A percentile compares a stretch with the other conserved stretches of the same genome.
Conservation (phyloP, 2,797 vertebrate genomes). For the Orestias chungarensis region DNA sequence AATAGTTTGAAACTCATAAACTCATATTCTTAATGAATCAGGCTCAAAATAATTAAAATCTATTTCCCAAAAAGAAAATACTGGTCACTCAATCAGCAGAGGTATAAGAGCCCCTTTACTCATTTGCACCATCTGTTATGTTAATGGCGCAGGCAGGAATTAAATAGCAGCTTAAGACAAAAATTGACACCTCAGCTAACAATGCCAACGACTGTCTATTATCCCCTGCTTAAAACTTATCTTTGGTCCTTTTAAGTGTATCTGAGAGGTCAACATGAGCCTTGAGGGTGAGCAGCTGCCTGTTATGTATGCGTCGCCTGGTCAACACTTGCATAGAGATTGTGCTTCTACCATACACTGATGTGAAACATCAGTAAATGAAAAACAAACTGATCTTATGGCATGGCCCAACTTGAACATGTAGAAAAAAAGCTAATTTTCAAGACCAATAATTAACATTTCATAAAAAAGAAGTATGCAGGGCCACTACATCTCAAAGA, state of each 20-base stretch:
- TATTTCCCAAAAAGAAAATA: no score
- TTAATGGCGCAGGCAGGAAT: conserved; percentile 79
- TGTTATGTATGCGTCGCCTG: conserved; percentile 77
- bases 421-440: conserved; percentile 75
- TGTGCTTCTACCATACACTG: conserved; percentile 80
- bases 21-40: no score
- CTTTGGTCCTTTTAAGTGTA: conserved; percentile 87
- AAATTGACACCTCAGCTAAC: conserved; percentile 75
- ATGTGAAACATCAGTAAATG: conserved; percentile 66
- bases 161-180: conserved; percentile 84
- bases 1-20: no score
- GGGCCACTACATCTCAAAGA: conserved; percentile 81
- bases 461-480: conserved; percentile 75
- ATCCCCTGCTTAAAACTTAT: conserved; percentile 87
- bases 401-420: conserved; percentile 74
- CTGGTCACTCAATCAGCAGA: conserved; percentile 67
- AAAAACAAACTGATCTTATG: conserved; percentile 69
- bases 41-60: no score
- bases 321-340: conserved; percentile 81
- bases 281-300: conserved; percentile 78
- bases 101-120: conserved; percentile 72
- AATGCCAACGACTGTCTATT: conserved; percentile 78
- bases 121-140: conserved; percentile 77
- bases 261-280: conserved; percentile 84
- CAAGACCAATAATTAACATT: conserved; percentile 91